phyloP scores from a whole-genome alignment of 2,113 vertebrate species.

The Heliornis fulica region DNA sequence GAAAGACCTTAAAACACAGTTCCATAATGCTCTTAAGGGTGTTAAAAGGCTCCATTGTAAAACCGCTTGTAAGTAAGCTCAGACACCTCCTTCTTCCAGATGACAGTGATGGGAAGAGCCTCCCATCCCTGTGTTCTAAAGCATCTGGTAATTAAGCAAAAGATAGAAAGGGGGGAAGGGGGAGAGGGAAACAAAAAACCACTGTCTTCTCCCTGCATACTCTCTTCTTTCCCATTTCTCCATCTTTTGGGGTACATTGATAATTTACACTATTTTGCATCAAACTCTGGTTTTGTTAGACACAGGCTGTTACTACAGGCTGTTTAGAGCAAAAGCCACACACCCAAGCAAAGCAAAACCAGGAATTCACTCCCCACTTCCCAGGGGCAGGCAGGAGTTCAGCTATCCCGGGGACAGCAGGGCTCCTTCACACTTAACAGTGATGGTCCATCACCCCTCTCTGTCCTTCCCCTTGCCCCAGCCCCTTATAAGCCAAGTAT shows the following conservation, averaged over 20 bases:
- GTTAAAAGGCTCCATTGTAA: not conserved
- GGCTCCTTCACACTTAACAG: too few species aligned
- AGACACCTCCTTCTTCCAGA: not conserved
- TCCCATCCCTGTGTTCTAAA: not conserved
- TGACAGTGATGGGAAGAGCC: not conserved
- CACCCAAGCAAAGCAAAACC: too few species aligned
- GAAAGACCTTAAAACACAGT: not conserved
- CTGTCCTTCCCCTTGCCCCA: too few species aligned
- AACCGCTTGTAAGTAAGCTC: not conserved
- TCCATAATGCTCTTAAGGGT: not conserved
- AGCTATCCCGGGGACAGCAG: too few species aligned
- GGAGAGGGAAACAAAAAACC: not conserved
- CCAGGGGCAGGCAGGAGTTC: too few species aligned
- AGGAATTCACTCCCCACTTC: too few species aligned
- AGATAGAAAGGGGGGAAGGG: not conserved
- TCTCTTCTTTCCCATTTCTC: not conserved
- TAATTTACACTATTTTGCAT: not conserved
- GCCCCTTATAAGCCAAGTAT: too few species aligned
- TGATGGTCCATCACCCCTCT: too few species aligned
- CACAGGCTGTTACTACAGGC: not conserved
- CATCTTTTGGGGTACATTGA: not conserved
- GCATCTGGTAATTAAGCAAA: not conserved
- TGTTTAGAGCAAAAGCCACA: too few species aligned
- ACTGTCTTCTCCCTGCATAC: not conserved
- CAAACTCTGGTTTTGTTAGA: not conserved